Conservation (phyloP, 1,140 invertebrate genomes). For the Littorina saxatilis region DNA sequence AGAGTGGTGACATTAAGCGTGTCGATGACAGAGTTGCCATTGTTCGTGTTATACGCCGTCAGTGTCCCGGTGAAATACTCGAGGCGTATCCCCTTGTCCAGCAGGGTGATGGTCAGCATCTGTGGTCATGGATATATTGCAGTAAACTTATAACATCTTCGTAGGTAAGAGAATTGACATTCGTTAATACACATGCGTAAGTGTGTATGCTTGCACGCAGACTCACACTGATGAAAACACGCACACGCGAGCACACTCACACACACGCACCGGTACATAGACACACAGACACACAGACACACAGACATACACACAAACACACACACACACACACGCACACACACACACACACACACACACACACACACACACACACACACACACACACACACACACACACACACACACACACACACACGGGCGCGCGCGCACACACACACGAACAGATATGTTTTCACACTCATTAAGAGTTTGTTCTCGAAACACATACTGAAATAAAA, state of each 20-base stretch:
- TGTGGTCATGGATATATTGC: not conserved
- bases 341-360: constrained; percentile 22
- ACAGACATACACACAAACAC: not conserved
- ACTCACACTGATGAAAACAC: not conserved
- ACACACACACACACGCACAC: constrained; percentile 10
- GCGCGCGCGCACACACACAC: not conserved
- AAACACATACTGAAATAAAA: not conserved
- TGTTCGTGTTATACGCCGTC: not conserved
- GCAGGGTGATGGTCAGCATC: not conserved
- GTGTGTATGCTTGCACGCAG: not conserved
- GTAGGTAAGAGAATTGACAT: no score
- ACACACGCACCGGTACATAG: not conserved
- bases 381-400: constrained; percentile 24
- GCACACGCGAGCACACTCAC: not conserved
- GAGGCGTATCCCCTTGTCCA: not conserved
- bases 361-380: constrained; percentile 3
- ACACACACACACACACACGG: constrained; percentile 18
- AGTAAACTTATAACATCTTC: no score
- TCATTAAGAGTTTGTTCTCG: not conserved
- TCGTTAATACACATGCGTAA: no score
- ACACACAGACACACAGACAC: not conserved
- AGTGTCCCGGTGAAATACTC: not conserved
- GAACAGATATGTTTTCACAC: not conserved
- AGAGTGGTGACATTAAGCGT: no score
- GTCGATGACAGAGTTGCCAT: not conserved